Conservation (phyloP, 2,797 vertebrate genomes). For the Rousettus madagascariensis region DNA sequence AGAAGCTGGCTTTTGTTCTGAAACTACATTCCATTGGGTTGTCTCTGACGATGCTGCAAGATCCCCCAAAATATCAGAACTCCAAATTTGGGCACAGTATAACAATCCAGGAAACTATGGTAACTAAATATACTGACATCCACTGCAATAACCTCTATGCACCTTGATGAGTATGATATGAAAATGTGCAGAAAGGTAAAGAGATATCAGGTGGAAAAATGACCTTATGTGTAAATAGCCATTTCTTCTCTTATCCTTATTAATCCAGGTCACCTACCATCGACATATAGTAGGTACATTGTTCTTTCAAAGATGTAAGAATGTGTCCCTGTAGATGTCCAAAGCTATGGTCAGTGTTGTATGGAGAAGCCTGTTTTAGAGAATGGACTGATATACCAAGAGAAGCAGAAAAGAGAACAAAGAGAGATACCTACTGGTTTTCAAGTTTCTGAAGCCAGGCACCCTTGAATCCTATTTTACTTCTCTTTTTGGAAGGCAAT, state of each 20-base stretch:
- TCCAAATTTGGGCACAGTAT: slow-evolving; percentile 30
- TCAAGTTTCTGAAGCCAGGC: neutral
- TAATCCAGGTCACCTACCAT: neutral
- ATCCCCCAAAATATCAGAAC: slow-evolving; percentile 15
- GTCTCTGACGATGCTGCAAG: neutral
- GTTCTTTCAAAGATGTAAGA: neutral
- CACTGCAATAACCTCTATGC: neutral
- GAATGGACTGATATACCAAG: neutral
- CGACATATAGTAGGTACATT: neutral
- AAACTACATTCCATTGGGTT: slow-evolving; percentile 2
- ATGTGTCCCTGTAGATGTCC: neutral
- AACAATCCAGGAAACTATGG: slow-evolving; percentile 41
- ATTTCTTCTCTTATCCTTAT: neutral
- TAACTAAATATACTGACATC: neutral
- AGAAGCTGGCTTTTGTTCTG: slow-evolving; percentile 59
- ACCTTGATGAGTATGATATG: neutral
- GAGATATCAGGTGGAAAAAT: neutral
- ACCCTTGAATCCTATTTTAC: neutral
- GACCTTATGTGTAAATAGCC: neutral
- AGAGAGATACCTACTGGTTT: neutral
- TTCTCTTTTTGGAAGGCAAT: neutral
- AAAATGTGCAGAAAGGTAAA: neutral
- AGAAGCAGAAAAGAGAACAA: neutral
- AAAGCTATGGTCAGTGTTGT: neutral
- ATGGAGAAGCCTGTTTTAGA: neutral